phyloP scores from a whole-genome alignment of 2,113 vertebrate genomes.

The Odocoileus virginianus region DNA sequence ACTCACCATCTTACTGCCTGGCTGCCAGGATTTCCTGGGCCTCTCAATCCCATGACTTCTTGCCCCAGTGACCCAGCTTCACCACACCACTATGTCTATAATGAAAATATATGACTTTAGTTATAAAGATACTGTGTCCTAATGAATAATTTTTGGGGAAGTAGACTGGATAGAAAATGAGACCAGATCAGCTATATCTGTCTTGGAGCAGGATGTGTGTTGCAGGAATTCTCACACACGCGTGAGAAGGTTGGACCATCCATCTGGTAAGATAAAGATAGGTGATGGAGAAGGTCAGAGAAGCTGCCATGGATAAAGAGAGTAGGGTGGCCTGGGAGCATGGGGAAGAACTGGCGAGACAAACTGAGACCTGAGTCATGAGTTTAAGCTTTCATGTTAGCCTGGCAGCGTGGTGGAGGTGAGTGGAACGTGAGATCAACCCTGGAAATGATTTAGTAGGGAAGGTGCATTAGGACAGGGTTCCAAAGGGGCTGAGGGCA shows the following conservation, averaged over 20 bases:
- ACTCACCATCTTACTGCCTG: background rate
- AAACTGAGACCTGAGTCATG: background rate
- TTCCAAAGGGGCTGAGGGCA: background rate
- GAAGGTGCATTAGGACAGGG: background rate
- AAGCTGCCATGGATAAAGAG: background rate
- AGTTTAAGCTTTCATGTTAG: background rate
- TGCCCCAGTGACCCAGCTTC: background rate
- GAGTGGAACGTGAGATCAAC: background rate
- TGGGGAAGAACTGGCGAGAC: background rate
- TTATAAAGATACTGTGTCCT: background rate
- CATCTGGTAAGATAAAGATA: background rate
- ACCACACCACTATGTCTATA: no score
- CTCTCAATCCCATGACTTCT: background rate
- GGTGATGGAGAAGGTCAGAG: background rate
- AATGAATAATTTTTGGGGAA: background rate
- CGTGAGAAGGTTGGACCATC: background rate
- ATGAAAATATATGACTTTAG: background rate
- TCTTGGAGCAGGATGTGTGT: background rate
- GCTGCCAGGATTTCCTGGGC: no score
- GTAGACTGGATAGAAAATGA: background rate
- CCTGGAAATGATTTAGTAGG: background rate
- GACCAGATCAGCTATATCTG: background rate
- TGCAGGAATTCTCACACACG: background rate
- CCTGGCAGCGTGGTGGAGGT: background rate
- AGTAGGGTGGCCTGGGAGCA: background rate